These are phyloP conservation scores for Dicycla oo DNA, from an alignment of 2,888 invertebrate species.

Conservation along the genomic window DNA sequence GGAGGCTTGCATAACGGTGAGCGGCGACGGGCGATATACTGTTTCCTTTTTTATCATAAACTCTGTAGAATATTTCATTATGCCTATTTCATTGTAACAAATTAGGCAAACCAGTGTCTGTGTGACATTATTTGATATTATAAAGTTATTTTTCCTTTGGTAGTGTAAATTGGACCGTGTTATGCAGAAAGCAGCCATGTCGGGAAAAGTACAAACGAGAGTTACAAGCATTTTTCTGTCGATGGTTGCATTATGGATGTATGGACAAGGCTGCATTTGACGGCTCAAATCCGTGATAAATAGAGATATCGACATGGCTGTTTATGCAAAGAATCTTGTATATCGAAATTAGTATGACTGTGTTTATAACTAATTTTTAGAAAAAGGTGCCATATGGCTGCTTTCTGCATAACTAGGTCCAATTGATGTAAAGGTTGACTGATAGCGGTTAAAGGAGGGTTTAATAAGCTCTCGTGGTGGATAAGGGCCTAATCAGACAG, in stretches of 20 bases:
- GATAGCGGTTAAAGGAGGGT: slow-evolving; percentile 52
- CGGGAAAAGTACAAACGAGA: too few relatives aligned
- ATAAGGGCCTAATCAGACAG: slow-evolving; percentile 10
- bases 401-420: too few relatives aligned
- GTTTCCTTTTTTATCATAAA: slow-evolving; percentile 79
- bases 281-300: too few relatives aligned
- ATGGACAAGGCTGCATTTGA: too few relatives aligned
- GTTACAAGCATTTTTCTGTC: too few relatives aligned
- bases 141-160: slow-evolving; percentile 24
- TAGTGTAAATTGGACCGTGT: slow-evolving; percentile 52
- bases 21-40: slow-evolving; percentile 69
- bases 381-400: too few relatives aligned
- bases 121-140: slow-evolving; percentile 71
- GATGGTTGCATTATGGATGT: too few relatives aligned
- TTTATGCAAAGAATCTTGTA: too few relatives aligned
- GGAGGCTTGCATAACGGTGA: slow-evolving; percentile 64
- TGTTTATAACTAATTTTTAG: too few relatives aligned
- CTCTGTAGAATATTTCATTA: slow-evolving; percentile 81
- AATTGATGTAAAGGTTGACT: slow-evolving; percentile 47
- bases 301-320: too few relatives aligned
- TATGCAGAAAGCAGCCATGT: too few relatives aligned
- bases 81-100: slow-evolving; percentile 81
- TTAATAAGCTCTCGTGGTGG: slow-evolving; percentile 15
- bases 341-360: too few relatives aligned
- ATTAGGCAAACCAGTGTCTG: slow-evolving; percentile 66